Conservation (phyloP, 1,140 invertebrate genomes). For the Maniola jurtina region DNA sequence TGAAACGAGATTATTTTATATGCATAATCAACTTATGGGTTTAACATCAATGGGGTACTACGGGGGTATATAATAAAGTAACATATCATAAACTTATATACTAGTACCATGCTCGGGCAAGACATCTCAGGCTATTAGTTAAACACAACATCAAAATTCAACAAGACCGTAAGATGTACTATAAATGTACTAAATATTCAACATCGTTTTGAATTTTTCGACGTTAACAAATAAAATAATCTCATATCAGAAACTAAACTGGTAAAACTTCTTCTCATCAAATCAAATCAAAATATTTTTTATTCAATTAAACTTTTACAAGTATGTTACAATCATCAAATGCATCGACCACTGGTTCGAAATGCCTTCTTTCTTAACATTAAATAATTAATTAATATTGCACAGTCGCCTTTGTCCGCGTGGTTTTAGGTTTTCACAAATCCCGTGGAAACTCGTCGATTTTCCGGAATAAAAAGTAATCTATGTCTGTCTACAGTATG, state of each 20-base stretch:
- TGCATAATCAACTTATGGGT: slow-evolving; percentile 20
- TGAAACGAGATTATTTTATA: slow-evolving; percentile 69
- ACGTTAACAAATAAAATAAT: slow-evolving; percentile 70
- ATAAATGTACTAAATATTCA: slow-evolving; percentile 24
- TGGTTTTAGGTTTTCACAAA: too few species aligned
- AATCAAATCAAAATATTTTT: too few species aligned
- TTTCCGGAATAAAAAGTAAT: too few species aligned
- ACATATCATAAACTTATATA: neutral
- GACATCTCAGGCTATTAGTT: slow-evolving; percentile 68
- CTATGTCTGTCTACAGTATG: too few species aligned
- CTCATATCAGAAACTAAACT: slow-evolving; percentile 53
- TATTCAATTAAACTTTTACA: too few species aligned
- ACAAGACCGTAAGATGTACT: slow-evolving; percentile 38
- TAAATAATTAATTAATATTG: too few species aligned
- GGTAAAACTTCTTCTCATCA: slow-evolving; percentile 22
- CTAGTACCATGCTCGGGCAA: slow-evolving; percentile 53
- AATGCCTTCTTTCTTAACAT: too few species aligned
- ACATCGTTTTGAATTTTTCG: slow-evolving; percentile 31
- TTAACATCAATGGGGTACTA: slow-evolving; percentile 33
- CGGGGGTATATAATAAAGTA: slow-evolving; percentile 17
- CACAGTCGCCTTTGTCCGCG: too few species aligned
- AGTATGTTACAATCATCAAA: too few species aligned
- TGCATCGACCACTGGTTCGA: too few species aligned
- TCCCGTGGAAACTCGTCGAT: too few species aligned
- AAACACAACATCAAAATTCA: slow-evolving; percentile 66